Conservation (phyloP, 2,888 invertebrate genomes). For the Mythimna loreyi region DNA sequence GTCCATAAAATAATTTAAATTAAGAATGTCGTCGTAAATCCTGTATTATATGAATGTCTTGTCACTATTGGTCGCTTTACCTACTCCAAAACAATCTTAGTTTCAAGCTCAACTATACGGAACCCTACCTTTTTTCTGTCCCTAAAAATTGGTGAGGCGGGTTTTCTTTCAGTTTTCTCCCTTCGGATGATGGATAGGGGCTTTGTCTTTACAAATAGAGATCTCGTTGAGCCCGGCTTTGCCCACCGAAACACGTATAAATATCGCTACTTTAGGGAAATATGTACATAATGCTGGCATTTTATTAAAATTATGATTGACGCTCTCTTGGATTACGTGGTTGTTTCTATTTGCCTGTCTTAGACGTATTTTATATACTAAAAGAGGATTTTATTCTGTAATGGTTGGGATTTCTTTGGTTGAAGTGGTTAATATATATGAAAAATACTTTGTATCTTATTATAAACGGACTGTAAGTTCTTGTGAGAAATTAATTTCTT, state of each 20-base stretch:
- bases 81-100: conserved; percentile 1
- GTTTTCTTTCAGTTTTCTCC: conserved; percentile 57
- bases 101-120: conserved; percentile 36
- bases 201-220: conserved; percentile 81
- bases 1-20: no score
- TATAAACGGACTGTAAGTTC: no score
- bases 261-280: conserved; percentile 66
- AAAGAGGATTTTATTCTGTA: not conserved
- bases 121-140: conserved; percentile 51
- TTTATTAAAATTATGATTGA: conserved; percentile 66
- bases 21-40: no score
- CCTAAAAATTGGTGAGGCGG: conserved; percentile 53
- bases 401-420: not conserved
- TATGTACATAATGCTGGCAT: conserved; percentile 52
- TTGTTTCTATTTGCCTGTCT: conserved; percentile 36
- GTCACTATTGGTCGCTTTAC: not conserved
- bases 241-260: conserved; percentile 67
- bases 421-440: no score
- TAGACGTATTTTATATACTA: conserved; percentile 24
- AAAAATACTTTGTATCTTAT: no score
- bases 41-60: not conserved
- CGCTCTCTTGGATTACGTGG: conserved; percentile 53
- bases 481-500: no score
- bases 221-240: conserved; percentile 68
- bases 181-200: conserved; percentile 76